phyloP scores from a whole-genome alignment of 1,140 invertebrate genomes.

The Tyrophagus putrescentiae region DNA sequence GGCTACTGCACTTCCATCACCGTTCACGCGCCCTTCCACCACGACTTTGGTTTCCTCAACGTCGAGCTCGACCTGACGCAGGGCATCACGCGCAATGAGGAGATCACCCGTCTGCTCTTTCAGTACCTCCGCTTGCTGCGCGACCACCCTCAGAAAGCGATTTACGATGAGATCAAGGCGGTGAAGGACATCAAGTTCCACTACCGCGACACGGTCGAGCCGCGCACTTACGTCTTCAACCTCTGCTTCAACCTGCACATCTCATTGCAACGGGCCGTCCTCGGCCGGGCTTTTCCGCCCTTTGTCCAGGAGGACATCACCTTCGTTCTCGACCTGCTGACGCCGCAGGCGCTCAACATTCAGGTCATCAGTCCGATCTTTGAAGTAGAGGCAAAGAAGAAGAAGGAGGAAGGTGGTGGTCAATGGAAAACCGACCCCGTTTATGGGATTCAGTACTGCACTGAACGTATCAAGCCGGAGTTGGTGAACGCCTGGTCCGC shows the following conservation, averaged over 20 bases:
- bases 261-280: not conserved
- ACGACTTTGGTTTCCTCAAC: constrained; percentile 72
- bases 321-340: not conserved
- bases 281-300: not conserved
- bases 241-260: constrained; percentile 43
- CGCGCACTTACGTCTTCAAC: constrained; percentile 49
- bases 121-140: constrained; percentile 77
- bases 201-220: constrained; percentile 76
- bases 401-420: too few relatives aligned
- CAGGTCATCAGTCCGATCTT: not conserved
- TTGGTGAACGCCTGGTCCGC: not conserved
- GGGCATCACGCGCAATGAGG: constrained; percentile 63
- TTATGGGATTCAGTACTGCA: not conserved
- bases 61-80: constrained; percentile 78
- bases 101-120: constrained; percentile 68
- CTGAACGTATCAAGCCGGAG: not conserved
- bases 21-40: not conserved
- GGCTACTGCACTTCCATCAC: constrained; percentile 28
- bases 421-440: not conserved
- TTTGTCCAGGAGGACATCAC: not conserved
- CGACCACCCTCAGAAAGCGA: constrained; percentile 56
- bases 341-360: not conserved
- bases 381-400: not conserved
- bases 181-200: constrained; percentile 64
- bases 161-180: constrained; percentile 71